Conservation (phyloP, 2,797 vertebrate genomes). For the Syngnathus acus region DNA sequence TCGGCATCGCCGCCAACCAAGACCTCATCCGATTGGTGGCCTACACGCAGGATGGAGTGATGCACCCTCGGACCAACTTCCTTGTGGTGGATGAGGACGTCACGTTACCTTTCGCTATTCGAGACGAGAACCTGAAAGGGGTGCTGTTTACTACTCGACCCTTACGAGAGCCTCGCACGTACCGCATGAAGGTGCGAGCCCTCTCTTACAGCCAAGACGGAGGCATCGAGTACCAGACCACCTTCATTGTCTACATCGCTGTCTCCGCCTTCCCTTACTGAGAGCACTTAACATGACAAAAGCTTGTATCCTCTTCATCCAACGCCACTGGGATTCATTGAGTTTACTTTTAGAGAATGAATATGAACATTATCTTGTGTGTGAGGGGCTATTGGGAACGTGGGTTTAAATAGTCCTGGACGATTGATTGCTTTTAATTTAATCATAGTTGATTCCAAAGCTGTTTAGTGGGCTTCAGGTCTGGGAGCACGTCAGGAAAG, state of each 20-base stretch:
- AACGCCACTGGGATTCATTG: conserved; percentile 17
- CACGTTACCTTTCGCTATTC: conserved; percentile 80
- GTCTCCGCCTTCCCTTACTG: conserved; percentile 94
- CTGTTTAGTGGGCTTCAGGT: not conserved
- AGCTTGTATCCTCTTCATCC: conserved; percentile 8
- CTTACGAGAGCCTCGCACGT: conserved; percentile 80
- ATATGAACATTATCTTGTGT: conserved; percentile 10
- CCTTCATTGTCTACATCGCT: conserved; percentile 94
- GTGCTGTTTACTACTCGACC: conserved; percentile 84
- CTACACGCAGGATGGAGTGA: conserved; percentile 89
- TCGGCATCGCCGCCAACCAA: conserved; percentile 89
- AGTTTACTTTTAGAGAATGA: conserved; percentile 9
- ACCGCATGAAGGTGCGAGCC: conserved; percentile 90
- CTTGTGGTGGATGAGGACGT: conserved; percentile 76
- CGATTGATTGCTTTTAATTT: conserved; percentile 26
- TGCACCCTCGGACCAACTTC: conserved; percentile 92
- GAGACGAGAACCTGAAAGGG: conserved; percentile 91
- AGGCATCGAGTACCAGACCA: conserved; percentile 89
- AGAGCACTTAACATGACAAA: conserved; percentile 60
- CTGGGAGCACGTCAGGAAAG: not conserved
- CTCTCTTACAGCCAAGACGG: conserved; percentile 79
- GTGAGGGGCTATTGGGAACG: conserved; percentile 21
- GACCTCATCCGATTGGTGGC: conserved; percentile 94
- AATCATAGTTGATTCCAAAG: not conserved
- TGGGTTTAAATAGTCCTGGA: conserved; percentile 9